These are phyloP conservation scores for Diplogasteroides magnus DNA, from an alignment of 1,140 invertebrate genomes.

Conservation along the genomic window DNA sequence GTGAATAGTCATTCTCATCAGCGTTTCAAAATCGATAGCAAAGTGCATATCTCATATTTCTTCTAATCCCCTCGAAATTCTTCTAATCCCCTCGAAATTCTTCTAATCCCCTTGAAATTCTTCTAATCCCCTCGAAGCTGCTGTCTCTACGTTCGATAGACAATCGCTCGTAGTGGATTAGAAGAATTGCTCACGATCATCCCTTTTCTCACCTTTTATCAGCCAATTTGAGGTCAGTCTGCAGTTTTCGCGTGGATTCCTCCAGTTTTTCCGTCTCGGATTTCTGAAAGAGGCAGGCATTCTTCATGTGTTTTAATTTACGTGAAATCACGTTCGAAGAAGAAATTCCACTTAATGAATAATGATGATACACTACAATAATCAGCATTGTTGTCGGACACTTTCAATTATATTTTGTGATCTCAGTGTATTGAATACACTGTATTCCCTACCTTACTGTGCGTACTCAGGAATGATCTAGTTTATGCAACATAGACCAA, in stretches of 20 bases:
- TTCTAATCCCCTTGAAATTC: background rate
- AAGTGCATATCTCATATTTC: background rate
- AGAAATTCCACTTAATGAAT: background rate
- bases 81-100: background rate
- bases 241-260: background rate
- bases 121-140: background rate
- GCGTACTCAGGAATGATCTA: background rate
- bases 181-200: too few species aligned
- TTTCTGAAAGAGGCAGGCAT: background rate
- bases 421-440: too few species aligned
- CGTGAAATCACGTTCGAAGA: too few species aligned
- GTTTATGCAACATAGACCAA: background rate
- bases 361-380: background rate
- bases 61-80: background rate
- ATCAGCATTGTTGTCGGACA: background rate
- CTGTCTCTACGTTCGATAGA: too few species aligned
- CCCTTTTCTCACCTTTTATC: too few species aligned
- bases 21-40: background rate
- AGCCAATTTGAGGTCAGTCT: background rate
- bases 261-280: background rate
- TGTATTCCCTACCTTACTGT: too few species aligned
- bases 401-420: background rate
- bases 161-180: too few species aligned
- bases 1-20: too few species aligned
- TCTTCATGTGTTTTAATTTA: too few species aligned